Conservation (phyloP, 2,113 vertebrate genomes). For the Gobius niger region DNA sequence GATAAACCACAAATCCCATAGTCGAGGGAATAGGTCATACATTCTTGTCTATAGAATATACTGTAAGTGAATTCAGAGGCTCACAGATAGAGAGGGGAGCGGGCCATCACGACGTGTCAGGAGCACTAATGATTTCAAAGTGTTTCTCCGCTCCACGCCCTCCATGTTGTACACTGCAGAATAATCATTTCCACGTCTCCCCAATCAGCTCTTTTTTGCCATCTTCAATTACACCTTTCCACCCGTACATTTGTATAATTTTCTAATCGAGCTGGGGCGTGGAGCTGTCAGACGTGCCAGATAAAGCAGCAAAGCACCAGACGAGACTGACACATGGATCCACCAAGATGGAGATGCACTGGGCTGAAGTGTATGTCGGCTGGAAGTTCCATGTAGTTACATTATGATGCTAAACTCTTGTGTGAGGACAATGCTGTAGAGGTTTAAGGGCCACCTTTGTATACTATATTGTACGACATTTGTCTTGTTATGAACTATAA, state of each 20-base stretch:
- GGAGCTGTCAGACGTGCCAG: conserved; percentile 67
- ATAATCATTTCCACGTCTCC: conserved; percentile 97
- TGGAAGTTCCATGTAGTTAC: conserved; percentile 27
- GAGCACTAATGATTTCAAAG: conserved; percentile 85
- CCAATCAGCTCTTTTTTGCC: conserved; percentile 93
- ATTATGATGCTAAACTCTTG: conserved; percentile 41
- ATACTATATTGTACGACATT: not conserved
- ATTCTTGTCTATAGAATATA: not conserved
- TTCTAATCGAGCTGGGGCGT: conserved; percentile 86
- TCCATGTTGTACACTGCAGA: conserved; percentile 89
- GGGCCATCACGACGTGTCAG: conserved; percentile 79
- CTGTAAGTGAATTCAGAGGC: conserved; percentile 57
- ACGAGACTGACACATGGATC: conserved; percentile 92
- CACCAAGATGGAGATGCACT: conserved; percentile 75
- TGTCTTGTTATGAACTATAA: not conserved
- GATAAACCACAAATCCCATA: too few relatives aligned
- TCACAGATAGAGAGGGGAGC: conserved; percentile 44
- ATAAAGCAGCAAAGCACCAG: conserved; percentile 74
- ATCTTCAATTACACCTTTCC: conserved; percentile 99
- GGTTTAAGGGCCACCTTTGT: not conserved
- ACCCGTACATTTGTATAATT: conserved; percentile 99
- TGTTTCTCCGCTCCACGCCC: conserved; percentile 85
- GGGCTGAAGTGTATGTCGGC: conserved; percentile 32
- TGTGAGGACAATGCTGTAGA: not conserved
- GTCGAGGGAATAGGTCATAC: too few relatives aligned